These are phyloP conservation scores for Clarias macrocephalus DNA, from an alignment of 2,113 vertebrate species.

Conservation along the genomic window DNA sequence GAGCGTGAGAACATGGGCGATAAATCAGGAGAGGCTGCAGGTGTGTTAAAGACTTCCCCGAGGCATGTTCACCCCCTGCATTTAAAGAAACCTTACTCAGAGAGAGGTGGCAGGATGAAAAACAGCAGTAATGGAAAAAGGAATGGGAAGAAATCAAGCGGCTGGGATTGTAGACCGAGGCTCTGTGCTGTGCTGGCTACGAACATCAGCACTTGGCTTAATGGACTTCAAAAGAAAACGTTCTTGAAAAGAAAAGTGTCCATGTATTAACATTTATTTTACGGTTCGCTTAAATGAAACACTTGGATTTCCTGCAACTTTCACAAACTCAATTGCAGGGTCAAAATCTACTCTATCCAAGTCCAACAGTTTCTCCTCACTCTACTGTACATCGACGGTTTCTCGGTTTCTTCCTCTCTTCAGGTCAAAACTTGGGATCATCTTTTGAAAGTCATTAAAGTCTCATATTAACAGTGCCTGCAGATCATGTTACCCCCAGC, in stretches of 20 bases:
- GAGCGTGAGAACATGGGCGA: constrained; percentile 3
- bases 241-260: not conserved
- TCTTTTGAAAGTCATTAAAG: too few species aligned
- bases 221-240: constrained; percentile 5
- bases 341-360: too few species aligned
- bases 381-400: too few species aligned
- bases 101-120: constrained; percentile 14
- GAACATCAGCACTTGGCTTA: constrained; percentile 15
- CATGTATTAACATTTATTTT: not conserved
- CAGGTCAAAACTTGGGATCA: too few species aligned
- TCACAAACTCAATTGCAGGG: too few species aligned
- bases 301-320: too few species aligned
- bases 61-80: constrained; percentile 24
- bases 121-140: constrained; percentile 18
- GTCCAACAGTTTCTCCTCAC: too few species aligned
- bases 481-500: too few species aligned
- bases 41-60: constrained; percentile 31
- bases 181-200: not conserved
- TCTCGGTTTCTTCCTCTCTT: too few species aligned
- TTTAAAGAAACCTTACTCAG: constrained; percentile 14
- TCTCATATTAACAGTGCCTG: too few species aligned
- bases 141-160: constrained; percentile 27
- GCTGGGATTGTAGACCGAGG: not conserved
- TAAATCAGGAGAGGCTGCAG: constrained; percentile 29
- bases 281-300: too few species aligned